Evolutionary conservation across 2,797 vertebrate genomes (phyloP), one percentile per base, ranked within the genome.

Genomic region (Acipenser ruthenus): DNA sequence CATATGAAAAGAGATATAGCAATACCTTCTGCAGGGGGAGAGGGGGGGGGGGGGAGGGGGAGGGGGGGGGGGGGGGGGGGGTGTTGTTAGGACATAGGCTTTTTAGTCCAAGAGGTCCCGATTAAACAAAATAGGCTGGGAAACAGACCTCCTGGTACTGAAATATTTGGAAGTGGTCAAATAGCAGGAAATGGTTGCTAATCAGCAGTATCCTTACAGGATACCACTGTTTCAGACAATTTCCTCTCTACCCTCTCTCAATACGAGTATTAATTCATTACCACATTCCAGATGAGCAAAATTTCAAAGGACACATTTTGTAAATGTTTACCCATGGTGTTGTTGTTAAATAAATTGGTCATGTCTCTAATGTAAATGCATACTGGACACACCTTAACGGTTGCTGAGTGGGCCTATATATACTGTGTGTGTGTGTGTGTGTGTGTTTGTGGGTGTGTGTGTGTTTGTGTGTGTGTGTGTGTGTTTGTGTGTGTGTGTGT

Each of bases 231-330:
- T 79, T 73, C 73, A 69, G 72, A 74, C 70, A 78, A 82, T 82
- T 85, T 80, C 75, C 77, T 79, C 59, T 64, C 67, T 69, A 70
- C 72, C 73, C 69, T 73, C 69, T 73, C 75, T 81, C 77, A 77
- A 74, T 75, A 79, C 71, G 66, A 74, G 74, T 73, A 81, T 81
- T 79, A 82, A 81, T 83, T 76, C 77, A 70, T 78, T 83, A 80
- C 73, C 15, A 65, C 74, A 79, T 80, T 79, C 82, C 83, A 80
- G 78, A 84, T 80, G 80, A 82, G 65, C 64, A 76, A 76, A 70
- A 74, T 82, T 80, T 74, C 69, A 75, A 72, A 79, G 78, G 77
- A 78, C 75, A 79, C 76, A 73, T 79, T 80, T 79, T 71, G 73
- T 77, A 78, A 56, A 68, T 72, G 60, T 69, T 11, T 69, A 79